Evolutionary conservation across 2,888 invertebrate species (phyloP).

Genomic region (Cheilosia vulpina): DNA sequence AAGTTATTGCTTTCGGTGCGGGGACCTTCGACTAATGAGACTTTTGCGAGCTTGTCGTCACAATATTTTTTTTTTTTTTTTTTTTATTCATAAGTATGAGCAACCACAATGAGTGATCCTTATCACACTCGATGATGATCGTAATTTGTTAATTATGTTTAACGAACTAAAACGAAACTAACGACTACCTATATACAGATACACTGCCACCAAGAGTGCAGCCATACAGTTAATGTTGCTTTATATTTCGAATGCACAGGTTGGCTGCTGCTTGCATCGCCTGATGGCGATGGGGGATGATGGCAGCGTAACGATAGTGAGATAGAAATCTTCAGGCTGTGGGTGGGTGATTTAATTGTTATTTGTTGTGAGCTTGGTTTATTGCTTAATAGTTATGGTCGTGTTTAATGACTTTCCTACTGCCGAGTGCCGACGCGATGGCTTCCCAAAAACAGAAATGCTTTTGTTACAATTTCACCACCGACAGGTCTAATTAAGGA

Average conservation of each 20-base stretch:
- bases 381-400: slow-evolving; percentile 65
- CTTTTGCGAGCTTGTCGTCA: slow-evolving; percentile 70
- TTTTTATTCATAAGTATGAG: slow-evolving; percentile 17
- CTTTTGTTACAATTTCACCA: slow-evolving; percentile 59
- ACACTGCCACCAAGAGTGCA: slow-evolving; percentile 16
- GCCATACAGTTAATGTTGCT: slow-evolving; percentile 28
- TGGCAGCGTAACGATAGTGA: slow-evolving; percentile 17
- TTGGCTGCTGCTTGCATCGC: slow-evolving; percentile 27
- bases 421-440: not conserved
- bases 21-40: slow-evolving; percentile 49
- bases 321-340: slow-evolving; percentile 66
- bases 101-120: slow-evolving; percentile 45
- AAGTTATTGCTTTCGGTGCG: slow-evolving; percentile 16
- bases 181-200: slow-evolving; percentile 22
- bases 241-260: slow-evolving; percentile 36
- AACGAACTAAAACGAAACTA: slow-evolving; percentile 72
- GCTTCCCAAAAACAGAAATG: slow-evolving; percentile 12
- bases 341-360: slow-evolving; percentile 74
- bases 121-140: slow-evolving; percentile 56
- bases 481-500: slow-evolving; percentile 49
- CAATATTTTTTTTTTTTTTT: slow-evolving; percentile 21
- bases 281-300: slow-evolving; percentile 25
- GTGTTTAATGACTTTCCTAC: slow-evolving; percentile 52
- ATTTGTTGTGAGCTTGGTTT: slow-evolving; percentile 69
- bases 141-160: slow-evolving; percentile 74